These are phyloP conservation scores for Smutsia gigantea DNA, from an alignment of 2,797 vertebrate genomes.

Conservation along the genomic window DNA sequence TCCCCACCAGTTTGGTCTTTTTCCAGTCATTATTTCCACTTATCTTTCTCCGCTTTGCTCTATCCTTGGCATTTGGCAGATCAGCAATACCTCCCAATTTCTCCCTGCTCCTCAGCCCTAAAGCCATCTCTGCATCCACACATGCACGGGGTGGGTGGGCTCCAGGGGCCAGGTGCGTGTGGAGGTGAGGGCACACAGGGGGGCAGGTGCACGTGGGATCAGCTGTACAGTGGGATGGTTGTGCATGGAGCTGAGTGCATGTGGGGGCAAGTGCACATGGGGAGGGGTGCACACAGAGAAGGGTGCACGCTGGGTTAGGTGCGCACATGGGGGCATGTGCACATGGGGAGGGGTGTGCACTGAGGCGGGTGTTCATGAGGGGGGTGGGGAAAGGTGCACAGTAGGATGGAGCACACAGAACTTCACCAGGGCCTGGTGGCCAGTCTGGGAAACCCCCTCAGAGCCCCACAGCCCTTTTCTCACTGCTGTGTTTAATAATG, in stretches of 20 bases:
- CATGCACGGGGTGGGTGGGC: background rate
- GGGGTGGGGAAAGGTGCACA: background rate
- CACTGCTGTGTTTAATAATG: no score
- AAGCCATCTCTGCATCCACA: background rate
- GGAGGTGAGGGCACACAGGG: rapidly evolving
- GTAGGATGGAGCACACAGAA: background rate
- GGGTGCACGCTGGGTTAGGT: background rate
- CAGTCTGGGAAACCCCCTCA: background rate
- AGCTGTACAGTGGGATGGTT: no score
- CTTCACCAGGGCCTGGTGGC: background rate
- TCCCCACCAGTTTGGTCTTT: background rate
- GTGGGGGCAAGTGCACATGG: background rate
- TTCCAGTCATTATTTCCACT: background rate
- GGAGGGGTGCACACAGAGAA: background rate
- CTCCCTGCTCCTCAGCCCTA: background rate
- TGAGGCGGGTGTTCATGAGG: no score
- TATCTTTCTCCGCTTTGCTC: background rate
- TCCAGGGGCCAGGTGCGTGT: background rate
- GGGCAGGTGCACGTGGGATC: no score
- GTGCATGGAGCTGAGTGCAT: background rate
- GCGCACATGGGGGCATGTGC: background rate
- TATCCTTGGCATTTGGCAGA: background rate
- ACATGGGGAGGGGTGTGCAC: background rate
- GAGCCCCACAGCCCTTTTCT: background rate
- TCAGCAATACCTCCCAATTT: background rate